Evolutionary conservation across 2,113 vertebrate species (phyloP), one percentile per base, ranked within the genome.

Genomic region (Kryptolebias marmoratus): DNA sequence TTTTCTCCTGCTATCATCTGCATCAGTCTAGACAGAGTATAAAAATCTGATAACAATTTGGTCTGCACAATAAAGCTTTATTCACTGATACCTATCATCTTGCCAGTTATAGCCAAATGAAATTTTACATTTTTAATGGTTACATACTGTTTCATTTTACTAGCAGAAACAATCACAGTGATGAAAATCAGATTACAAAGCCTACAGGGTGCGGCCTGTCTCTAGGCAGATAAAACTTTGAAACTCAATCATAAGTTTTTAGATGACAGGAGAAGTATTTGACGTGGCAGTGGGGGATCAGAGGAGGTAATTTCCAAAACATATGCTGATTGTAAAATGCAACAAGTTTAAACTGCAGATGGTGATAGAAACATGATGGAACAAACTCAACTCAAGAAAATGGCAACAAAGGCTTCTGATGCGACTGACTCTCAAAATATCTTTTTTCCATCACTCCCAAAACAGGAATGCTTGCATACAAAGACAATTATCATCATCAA

Each of bases 261-360:
- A 64, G 68, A 76, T 78, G 76, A 80, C 75, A 62, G 42, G 69
- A 59, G 44, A 80, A 47, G 63, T 52, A 64, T 75, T 30, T 60
- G 71, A 78, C 75, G 62, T 68, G 68, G 77, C 66, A 31, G 77
- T 10, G 45, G 63, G 57, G 71, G 67, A 39, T 56, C 27, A 59
- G 70, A 68, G 56, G 79, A 77, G 73, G 80, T 81, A 61, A 84
- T 86, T 83, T 86, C 50, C 72, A 81, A 52, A 83, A 69, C 79
- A 86, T 89, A 80, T 87, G 80, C 72, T 79, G 81, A 74, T 79
- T 81, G 73, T 85, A 74, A 81, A 86, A 73, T 48, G 39, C 44
- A 45, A 48, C 47, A 14, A 48, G 47, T 42, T 8, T 42, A 10
- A 42, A 10, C 39, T 42, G 39, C 8, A 10, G 39, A 42, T 42